phyloP scores from a whole-genome alignment of 2,888 invertebrate species.

The Bombylius major region DNA sequence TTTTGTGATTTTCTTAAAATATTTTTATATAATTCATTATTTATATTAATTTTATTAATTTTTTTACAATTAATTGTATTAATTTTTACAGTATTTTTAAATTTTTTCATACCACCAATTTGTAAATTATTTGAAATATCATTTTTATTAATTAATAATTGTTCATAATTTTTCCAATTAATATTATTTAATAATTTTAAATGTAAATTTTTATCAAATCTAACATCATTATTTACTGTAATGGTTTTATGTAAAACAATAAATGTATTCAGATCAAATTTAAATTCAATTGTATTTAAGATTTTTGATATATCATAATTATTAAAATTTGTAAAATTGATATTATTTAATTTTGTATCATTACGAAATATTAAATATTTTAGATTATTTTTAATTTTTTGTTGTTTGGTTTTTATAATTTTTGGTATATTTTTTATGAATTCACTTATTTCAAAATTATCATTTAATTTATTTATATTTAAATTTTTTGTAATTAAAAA shows the following conservation, averaged over 20 bases:
- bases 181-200: constrained; percentile 22
- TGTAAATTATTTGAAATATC: not conserved
- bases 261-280: constrained; percentile 6
- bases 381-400: not conserved
- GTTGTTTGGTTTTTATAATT: no score
- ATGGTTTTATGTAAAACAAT: constrained; percentile 27
- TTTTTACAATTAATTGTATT: not conserved
- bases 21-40: not conserved
- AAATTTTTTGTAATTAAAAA: not conserved
- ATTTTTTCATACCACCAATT: constrained; percentile 21
- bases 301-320: constrained; percentile 23
- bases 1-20: not conserved
- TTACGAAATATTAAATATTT: constrained; percentile 18
- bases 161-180: constrained; percentile 21
- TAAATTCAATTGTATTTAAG: constrained; percentile 18
- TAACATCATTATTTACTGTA: constrained; percentile 24
- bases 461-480: not conserved
- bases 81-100: constrained; percentile 16
- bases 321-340: constrained; percentile 24
- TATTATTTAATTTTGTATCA: constrained; percentile 15
- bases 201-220: constrained; percentile 20
- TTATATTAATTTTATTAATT: not conserved
- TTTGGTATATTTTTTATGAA: no score
- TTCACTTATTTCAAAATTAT: constrained; percentile 16
- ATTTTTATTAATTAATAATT: constrained; percentile 15